phyloP scores from a whole-genome alignment of 2,888 invertebrate genomes.

The Tachina lurida region DNA sequence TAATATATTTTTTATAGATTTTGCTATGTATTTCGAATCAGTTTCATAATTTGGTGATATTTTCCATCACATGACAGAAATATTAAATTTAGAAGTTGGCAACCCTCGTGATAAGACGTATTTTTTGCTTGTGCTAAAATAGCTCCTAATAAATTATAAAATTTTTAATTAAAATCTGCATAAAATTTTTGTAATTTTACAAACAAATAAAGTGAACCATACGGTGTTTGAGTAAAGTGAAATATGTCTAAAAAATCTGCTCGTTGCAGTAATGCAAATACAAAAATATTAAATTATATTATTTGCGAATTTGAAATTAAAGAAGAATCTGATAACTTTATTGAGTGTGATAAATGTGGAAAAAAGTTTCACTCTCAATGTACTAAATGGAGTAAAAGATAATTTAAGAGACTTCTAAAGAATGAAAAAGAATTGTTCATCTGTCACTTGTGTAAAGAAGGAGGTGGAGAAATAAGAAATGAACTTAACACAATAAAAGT shows the following conservation, averaged over 20 bases:
- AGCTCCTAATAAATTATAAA: too few relatives aligned
- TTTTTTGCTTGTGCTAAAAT: too few relatives aligned
- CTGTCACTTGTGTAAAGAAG: slow-evolving; percentile 9
- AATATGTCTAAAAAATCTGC: not conserved
- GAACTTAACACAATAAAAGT: slow-evolving; percentile 6
- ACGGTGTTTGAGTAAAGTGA: not conserved
- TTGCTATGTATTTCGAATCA: too few relatives aligned
- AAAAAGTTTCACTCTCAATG: not conserved
- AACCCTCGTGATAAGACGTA: not conserved
- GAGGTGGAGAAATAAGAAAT: not conserved
- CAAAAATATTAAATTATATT: not conserved
- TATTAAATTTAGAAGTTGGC: too few relatives aligned
- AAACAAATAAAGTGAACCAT: not conserved
- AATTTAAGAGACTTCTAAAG: not conserved
- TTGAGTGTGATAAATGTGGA: not conserved
- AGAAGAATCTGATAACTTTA: not conserved
- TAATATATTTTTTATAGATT: too few relatives aligned
- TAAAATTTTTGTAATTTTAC: too few relatives aligned
- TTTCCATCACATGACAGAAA: too few relatives aligned
- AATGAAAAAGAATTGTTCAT: not conserved
- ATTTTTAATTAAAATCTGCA: too few relatives aligned
- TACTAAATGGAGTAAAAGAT: not conserved
- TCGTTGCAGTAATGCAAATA: not conserved
- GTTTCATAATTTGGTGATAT: too few relatives aligned
- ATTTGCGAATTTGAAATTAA: not conserved